Percentiles rank a stretch among this genome's conserved stretches.
phyloP scores from a whole-genome alignment of 2,113 vertebrate genomes.

The Callorhinus ursinus region DNA sequence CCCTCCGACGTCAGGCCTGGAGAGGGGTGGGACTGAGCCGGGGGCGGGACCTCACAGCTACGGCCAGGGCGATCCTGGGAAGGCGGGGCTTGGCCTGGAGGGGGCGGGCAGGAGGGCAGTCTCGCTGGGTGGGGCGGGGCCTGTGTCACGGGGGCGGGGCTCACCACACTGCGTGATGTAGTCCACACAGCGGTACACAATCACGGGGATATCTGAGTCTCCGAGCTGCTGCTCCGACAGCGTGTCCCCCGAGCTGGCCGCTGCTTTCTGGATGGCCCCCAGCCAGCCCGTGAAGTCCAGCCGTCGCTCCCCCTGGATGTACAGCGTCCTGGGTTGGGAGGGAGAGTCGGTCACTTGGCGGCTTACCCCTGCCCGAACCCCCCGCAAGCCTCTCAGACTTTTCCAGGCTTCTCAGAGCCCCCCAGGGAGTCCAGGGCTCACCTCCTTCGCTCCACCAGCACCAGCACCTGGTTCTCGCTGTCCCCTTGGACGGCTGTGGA shows the following conservation, averaged over 20 bases:
- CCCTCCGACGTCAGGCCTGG: slow-evolving; percentile 94
- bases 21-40: fast-evolving
- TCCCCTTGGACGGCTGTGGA: slow-evolving; percentile 92
- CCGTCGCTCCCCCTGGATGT: slow-evolving; percentile 93
- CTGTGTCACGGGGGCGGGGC: neutral
- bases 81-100: neutral
- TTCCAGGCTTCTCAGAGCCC: neutral
- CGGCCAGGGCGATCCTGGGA: neutral
- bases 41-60: neutral
- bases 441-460: slow-evolving; percentile 96
- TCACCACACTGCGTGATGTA: slow-evolving; percentile 95
- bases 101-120: too few species aligned
- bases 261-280: slow-evolving; percentile 91
- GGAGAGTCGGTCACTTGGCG: neutral
- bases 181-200: slow-evolving; percentile 94
- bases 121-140: fast-evolving
- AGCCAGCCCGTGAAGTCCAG: slow-evolving; percentile 94
- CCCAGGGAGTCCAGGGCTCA: slow-evolving; percentile 66
- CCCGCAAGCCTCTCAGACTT: neutral
- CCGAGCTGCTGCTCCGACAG: slow-evolving; percentile 95
- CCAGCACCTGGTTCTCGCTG: slow-evolving; percentile 93
- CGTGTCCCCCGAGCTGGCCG: slow-evolving; percentile 91
- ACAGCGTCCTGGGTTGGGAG: slow-evolving; percentile 89
- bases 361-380: neutral
- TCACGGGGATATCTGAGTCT: slow-evolving; percentile 91